Evolutionary conservation across 2,888 invertebrate genomes (phyloP).

Genomic region (Microplitis manilae): DNA sequence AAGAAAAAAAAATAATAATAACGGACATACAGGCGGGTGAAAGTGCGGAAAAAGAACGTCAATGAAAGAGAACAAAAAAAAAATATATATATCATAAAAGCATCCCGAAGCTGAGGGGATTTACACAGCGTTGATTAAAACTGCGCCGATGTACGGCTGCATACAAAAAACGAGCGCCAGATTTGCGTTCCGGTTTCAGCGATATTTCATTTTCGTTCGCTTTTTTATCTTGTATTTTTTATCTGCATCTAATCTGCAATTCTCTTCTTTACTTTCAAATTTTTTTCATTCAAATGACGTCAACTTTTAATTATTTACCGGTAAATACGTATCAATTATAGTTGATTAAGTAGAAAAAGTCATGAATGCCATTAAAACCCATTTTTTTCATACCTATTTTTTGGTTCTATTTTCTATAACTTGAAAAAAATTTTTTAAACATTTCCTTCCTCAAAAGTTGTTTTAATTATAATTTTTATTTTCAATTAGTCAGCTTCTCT

Average conservation of each 20-base stretch:
- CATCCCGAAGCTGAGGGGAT: conserved; percentile 63
- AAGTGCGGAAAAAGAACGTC: conserved; percentile 35
- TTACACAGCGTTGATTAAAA: conserved; percentile 69
- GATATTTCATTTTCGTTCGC: conserved; percentile 34
- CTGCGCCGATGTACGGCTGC: conserved; percentile 65
- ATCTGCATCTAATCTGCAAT: conserved; percentile 9
- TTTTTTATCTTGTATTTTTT: conserved; percentile 7
- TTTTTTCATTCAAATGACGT: too few relatives aligned
- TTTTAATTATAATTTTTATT: too few relatives aligned
- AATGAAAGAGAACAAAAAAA: conserved; percentile 48
- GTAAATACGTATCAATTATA: too few relatives aligned
- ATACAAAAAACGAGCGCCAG: conserved; percentile 36
- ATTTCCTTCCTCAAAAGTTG: too few relatives aligned
- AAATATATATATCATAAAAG: conserved; percentile 41
- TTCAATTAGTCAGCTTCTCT: too few relatives aligned
- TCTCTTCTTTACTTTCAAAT: background rate
- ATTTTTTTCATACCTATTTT: too few relatives aligned
- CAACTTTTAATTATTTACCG: too few relatives aligned
- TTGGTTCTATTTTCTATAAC: too few relatives aligned
- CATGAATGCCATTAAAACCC: too few relatives aligned
- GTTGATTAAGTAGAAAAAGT: too few relatives aligned
- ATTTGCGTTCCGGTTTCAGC: conserved; percentile 27
- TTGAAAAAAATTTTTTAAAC: too few relatives aligned
- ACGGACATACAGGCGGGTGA: conserved; percentile 22
- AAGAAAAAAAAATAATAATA: conserved; percentile 55